Conservation (phyloP, 2,888 invertebrate species). For the Drosophila hamatofila region DNA sequence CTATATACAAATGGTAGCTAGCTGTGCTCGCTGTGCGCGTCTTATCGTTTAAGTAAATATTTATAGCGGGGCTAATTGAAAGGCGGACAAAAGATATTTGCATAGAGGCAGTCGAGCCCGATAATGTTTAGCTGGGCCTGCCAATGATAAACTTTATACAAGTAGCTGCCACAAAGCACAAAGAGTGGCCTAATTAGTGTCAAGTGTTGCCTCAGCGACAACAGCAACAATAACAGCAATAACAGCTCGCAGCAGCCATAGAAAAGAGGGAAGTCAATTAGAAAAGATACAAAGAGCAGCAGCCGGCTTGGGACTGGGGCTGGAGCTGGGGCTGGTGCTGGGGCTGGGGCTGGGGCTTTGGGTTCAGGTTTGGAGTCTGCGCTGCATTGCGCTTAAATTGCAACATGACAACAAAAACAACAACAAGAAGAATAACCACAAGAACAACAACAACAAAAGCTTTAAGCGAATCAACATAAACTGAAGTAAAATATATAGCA, state of each 20-base stretch:
- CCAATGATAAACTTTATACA: conserved; percentile 65
- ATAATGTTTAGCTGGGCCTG: conserved; percentile 61
- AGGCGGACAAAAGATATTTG: conserved; percentile 74
- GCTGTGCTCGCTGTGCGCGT: conserved; percentile 28
- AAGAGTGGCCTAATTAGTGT: conserved; percentile 82
- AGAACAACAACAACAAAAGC: conserved; percentile 9
- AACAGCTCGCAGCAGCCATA: conserved; percentile 59
- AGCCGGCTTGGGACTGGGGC: conserved; percentile 12
- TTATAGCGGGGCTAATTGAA: conserved; percentile 70
- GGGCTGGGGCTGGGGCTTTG: conserved; percentile 7
- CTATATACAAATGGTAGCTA: conserved; percentile 53
- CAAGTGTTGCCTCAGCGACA: conserved; percentile 77
- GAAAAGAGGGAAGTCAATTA: conserved; percentile 81
- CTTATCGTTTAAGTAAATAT: conserved; percentile 68
- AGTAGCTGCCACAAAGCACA: conserved; percentile 63
- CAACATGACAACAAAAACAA: conserved; percentile 53
- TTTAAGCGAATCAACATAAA: conserved; percentile 20
- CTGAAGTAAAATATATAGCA: conserved; percentile 27
- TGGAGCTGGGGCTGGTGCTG: conserved; percentile 10
- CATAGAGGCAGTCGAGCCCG: conserved; percentile 57
- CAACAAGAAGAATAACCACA: conserved; percentile 33
- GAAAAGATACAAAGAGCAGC: conserved; percentile 73
- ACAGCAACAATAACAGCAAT: conserved; percentile 30
- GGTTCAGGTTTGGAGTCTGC: conserved; percentile 42
- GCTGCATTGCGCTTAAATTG: conserved; percentile 49